Conservation (phyloP, 2,113 vertebrate species). For the Psilopsiagon aymara region DNA sequence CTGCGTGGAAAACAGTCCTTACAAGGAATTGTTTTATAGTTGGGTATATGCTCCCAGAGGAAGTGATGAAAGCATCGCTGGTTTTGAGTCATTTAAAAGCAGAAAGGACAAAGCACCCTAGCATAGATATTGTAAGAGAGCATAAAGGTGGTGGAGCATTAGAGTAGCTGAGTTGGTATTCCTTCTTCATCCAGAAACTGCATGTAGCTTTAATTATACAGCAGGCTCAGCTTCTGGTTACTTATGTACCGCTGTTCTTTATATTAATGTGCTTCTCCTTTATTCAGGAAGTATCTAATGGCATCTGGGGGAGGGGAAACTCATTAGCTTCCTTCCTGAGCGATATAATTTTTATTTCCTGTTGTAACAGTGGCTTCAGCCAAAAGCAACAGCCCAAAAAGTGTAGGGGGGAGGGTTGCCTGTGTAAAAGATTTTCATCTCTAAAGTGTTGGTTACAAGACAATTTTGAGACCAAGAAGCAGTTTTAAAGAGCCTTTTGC, state of each 20-base stretch:
- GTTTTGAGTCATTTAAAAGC: not conserved
- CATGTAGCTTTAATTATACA: constrained; percentile 21
- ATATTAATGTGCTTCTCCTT: constrained; percentile 75
- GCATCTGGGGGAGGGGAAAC: constrained; percentile 80
- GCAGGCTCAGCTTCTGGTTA: constrained; percentile 28
- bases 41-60: not conserved
- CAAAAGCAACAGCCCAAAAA: constrained; percentile 60
- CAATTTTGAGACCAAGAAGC: not conserved
- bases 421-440: not conserved
- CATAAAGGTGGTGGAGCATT: not conserved
- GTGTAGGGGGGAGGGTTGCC: constrained; percentile 18
- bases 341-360: constrained; percentile 86
- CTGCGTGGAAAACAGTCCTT: not conserved
- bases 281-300: constrained; percentile 92
- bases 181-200: not conserved
- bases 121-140: not conserved
- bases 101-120: not conserved
- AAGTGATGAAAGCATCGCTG: not conserved
- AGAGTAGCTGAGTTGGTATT: not conserved
- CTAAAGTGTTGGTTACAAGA: not conserved
- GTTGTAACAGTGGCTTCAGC: constrained; percentile 75
- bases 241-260: constrained; percentile 40
- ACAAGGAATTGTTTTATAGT: constrained; percentile 12
- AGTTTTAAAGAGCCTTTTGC: not conserved
- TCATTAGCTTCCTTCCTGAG: constrained; percentile 84